A percentile compares a stretch with the other conserved stretches of the same genome.
These are phyloP conservation scores for Caprella mutica DNA, from an alignment of 2,888 invertebrate genomes.

Conservation along the genomic window DNA sequence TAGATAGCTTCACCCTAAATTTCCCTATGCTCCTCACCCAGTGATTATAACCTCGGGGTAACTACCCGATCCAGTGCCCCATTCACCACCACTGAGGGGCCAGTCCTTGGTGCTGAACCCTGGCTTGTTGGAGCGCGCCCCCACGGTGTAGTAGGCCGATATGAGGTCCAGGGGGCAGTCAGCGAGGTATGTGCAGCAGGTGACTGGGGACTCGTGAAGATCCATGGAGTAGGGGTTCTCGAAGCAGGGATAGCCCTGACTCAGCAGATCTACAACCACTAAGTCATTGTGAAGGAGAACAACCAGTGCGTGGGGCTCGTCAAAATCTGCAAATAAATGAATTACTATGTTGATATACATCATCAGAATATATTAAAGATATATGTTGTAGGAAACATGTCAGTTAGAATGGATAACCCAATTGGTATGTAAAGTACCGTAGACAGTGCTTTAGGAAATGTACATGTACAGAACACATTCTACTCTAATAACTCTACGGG, in stretches of 20 bases:
- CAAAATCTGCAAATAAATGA: slow-evolving; percentile 59
- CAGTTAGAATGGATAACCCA: background rate
- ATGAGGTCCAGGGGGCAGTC: slow-evolving; percentile 97
- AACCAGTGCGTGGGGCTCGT: slow-evolving; percentile 95
- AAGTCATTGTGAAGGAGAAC: slow-evolving; percentile 95
- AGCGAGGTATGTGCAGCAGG: slow-evolving; percentile 90
- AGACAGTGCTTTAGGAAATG: no score
- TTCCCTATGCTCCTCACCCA: no score
- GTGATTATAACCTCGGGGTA: slow-evolving; percentile 97
- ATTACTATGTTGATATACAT: background rate
- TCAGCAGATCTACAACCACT: slow-evolving; percentile 91
- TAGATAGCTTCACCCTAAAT: no score
- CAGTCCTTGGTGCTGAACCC: slow-evolving; percentile 86
- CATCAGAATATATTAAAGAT: background rate
- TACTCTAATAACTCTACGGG: no score
- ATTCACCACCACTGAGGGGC: slow-evolving; percentile 94
- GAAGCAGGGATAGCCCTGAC: slow-evolving; percentile 93
- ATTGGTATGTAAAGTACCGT: background rate
- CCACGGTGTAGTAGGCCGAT: slow-evolving; percentile 95
- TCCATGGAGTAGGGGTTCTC: slow-evolving; percentile 99
- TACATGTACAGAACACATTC: no score
- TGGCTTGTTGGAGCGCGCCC: slow-evolving; percentile 56
- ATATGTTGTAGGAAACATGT: background rate
- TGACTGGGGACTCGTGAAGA: slow-evolving; percentile 96
- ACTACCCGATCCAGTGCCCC: slow-evolving; percentile 89